Base-by-base conservation (phyloP, 2,888 invertebrate genomes). In the Nephrotoma guestfalica region DNA sequence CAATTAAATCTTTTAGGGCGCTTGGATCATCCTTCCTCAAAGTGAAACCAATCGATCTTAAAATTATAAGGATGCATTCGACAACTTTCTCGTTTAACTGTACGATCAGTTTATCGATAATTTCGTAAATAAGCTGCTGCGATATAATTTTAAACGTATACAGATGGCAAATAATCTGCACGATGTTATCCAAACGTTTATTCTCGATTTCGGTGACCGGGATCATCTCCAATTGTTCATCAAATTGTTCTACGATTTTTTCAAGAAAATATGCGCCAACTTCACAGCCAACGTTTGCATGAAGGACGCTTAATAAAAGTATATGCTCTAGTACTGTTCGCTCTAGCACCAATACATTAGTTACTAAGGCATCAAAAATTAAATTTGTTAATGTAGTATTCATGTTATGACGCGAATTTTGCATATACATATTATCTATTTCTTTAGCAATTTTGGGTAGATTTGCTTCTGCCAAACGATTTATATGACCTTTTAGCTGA, bases 71-170 rank as follows among this genome's bases (percentile, higher is more conserved):
- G 88, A 98, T 94, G 87, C 98, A 94, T 89, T 98, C 98, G 9
- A 98, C 94, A 88, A 95, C 94, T 91, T 97, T 97, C 90, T 97
- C 97, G 0, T 92, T 92, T 0, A 94, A 88, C 4, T 93, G 92
- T 0, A 93, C 92, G 0, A 94, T 91, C 0, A 98, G 90, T 43
- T 94, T 94, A 0, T 93, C 92, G 15, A 98, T 92, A 6, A 98
- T 93, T 90, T 98, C 96, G 91, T 96, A 96, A 0, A 98, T 92
- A 0, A 98, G 92, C 1, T 93, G 92, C 6, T 95, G 94, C 89
- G 97, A 95, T 89, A 95, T 96, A 4, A 98, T 93, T 96, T 96
- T 97, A 89, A 98, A 98, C 90, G 96, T 96, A 90, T 97, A 98
- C 86, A 98, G 91, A 90, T 97, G 95, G 0, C 96, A 94, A 4